These are phyloP conservation scores for Venustaconcha ellipsiformis DNA, from an alignment of 1,140 invertebrate genomes.

Conservation along the genomic window DNA sequence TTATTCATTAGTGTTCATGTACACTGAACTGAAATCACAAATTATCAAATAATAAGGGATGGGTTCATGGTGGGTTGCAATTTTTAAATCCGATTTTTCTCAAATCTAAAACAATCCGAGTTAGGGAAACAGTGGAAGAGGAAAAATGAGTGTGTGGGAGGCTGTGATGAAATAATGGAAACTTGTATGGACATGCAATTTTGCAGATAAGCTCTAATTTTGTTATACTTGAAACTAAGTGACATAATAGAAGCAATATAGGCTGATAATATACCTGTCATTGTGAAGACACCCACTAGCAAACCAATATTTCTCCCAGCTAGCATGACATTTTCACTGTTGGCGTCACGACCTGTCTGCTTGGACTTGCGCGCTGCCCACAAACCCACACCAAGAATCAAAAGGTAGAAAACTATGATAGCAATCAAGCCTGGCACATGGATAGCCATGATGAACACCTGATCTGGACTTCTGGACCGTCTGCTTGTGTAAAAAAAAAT, in stretches of 20 bases:
- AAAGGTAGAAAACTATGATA: slow-evolving; percentile 92
- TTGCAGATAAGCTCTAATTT: background rate
- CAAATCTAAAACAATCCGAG: too few species aligned
- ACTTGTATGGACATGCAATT: too few species aligned
- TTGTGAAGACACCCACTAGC: slow-evolving; percentile 98
- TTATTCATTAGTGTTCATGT: too few species aligned
- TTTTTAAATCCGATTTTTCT: too few species aligned
- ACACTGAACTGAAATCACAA: too few species aligned
- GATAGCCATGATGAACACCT: slow-evolving; percentile 37
- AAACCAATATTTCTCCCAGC: slow-evolving; percentile 94
- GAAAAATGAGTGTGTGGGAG: too few species aligned
- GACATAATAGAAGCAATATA: background rate
- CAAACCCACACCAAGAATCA: slow-evolving; percentile 92
- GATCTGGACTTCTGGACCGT: too few species aligned
- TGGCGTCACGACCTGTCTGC: slow-evolving; percentile 46
- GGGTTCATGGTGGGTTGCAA: too few species aligned
- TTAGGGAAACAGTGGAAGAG: too few species aligned
- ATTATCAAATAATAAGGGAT: too few species aligned
- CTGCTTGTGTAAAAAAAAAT: too few species aligned
- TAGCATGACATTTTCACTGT: slow-evolving; percentile 94
- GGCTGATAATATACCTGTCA: slow-evolving; percentile 83
- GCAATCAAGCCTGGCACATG: slow-evolving; percentile 81
- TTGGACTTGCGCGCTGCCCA: slow-evolving; percentile 90
- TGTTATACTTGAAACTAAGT: background rate
- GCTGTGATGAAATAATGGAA: too few species aligned